These are phyloP conservation scores for Nanger granti DNA, from an alignment of 2,113 vertebrate species.

Conservation along the genomic window DNA sequence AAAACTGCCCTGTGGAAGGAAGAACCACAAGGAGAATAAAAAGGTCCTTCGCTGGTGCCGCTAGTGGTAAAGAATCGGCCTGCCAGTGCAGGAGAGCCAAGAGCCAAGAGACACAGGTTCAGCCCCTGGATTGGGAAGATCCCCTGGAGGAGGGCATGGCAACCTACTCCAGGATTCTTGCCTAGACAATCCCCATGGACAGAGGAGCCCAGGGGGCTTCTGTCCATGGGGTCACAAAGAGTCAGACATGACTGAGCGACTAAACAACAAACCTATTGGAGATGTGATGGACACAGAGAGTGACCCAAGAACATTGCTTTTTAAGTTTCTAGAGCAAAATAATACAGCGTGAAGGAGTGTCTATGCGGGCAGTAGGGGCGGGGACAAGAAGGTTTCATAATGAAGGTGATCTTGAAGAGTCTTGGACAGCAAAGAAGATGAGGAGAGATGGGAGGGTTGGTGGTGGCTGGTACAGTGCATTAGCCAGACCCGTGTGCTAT, in stretches of 20 bases:
- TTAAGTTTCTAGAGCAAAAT: neutral
- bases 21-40: neutral
- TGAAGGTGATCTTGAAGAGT: neutral
- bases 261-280: neutral
- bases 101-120: neutral
- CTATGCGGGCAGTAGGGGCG: neutral
- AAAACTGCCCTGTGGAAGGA: neutral
- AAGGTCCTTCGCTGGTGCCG: neutral
- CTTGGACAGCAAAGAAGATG: too few relatives aligned
- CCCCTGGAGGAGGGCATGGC: neutral
- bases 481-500: fast-evolving
- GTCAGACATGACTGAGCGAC: neutral
- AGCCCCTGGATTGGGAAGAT: neutral
- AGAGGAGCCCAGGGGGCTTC: neutral
- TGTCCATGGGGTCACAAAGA: neutral
- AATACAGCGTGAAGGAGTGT: neutral
- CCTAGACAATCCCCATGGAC: neutral
- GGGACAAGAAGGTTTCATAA: neutral
- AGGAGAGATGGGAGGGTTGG: too few relatives aligned
- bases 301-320: neutral
- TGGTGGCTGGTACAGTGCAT: fast-evolving
- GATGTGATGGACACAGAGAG: neutral
- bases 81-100: neutral
- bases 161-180: neutral
- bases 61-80: neutral